Percentiles rank a stretch among this genome's conserved stretches.
phyloP scores from a whole-genome alignment of 2,113 vertebrate species.

The Oncorhynchus nerka region DNA sequence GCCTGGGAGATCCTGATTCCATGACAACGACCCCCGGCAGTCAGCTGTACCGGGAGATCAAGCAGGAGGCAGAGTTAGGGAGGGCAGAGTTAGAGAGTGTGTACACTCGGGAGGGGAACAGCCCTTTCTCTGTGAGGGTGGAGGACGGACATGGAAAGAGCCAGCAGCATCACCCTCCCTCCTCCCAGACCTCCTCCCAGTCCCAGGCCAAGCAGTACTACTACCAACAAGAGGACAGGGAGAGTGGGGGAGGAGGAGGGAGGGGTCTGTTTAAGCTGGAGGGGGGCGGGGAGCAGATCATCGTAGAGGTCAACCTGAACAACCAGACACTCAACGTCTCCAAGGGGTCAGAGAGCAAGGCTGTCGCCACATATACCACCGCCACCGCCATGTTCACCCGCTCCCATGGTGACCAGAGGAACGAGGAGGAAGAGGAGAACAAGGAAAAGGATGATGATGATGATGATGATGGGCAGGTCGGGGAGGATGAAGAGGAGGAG shows the following conservation, averaged over 20 bases:
- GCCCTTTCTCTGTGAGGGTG: conserved; percentile 83
- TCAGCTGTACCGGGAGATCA: conserved; percentile 86
- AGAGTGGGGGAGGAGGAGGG: conserved; percentile 10
- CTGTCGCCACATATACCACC: conserved; percentile 44
- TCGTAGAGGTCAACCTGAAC: conserved; percentile 97
- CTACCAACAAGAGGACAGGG: conserved; percentile 78
- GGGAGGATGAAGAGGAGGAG: conserved; percentile 65
- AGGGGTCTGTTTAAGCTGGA: conserved; percentile 79
- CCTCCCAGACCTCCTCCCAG: neutral
- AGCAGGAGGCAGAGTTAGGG: conserved; percentile 85
- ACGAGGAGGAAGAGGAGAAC: conserved; percentile 62
- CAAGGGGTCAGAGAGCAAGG: conserved; percentile 83
- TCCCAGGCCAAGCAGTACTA: conserved; percentile 79
- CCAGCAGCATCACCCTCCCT: neutral
- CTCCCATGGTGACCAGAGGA: conserved; percentile 64
- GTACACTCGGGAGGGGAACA: conserved; percentile 82
- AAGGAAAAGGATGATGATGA: conserved; percentile 74
- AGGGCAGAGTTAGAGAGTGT: conserved; percentile 55
- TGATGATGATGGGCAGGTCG: conserved; percentile 51
- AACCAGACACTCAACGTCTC: conserved; percentile 96
- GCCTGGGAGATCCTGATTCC: conserved; percentile 20
- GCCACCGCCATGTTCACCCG: conserved; percentile 48
- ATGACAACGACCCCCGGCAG: conserved; percentile 34
- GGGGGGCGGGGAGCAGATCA: conserved; percentile 83
- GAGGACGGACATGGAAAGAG: conserved; percentile 71